A percentile compares a stretch with the other conserved stretches of the same genome.
phyloP scores from a whole-genome alignment of 2,797 vertebrate species.

The Pantherophis alleghaniensis region DNA sequence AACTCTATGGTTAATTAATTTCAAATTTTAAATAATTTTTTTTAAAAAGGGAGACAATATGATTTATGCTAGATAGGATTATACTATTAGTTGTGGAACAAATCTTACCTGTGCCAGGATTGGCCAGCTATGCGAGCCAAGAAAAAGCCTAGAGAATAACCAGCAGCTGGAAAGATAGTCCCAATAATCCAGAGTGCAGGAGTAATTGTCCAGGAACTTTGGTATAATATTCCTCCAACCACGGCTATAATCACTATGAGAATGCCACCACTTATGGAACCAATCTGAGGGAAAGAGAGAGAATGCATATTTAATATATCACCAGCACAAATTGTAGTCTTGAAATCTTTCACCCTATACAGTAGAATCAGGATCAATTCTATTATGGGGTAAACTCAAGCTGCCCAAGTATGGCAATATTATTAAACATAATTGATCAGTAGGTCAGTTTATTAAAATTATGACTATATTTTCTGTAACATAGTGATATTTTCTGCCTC shows the following conservation, averaged over 20 bases:
- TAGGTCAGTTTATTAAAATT: not conserved
- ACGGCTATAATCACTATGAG: slow-evolving; percentile 88
- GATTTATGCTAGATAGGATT: not conserved
- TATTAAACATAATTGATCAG: not conserved
- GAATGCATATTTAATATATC: not conserved
- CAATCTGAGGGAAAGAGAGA: slow-evolving; percentile 73
- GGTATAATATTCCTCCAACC: slow-evolving; percentile 88
- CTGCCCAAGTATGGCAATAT: too few species aligned
- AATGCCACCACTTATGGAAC: slow-evolving; percentile 79
- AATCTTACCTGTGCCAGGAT: slow-evolving; percentile 85
- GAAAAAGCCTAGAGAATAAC: slow-evolving; percentile 84
- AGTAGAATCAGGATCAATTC: not conserved
- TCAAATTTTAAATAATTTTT: not conserved
- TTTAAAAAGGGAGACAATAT: not conserved
- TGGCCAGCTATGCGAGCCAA: slow-evolving; percentile 85
- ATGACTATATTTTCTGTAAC: not conserved
- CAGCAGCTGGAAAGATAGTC: slow-evolving; percentile 85
- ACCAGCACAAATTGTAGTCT: not conserved
- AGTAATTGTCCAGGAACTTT: slow-evolving; percentile 86
- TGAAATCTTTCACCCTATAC: not conserved
- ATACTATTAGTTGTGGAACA: not conserved
- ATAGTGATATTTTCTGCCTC: not conserved
- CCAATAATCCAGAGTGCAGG: slow-evolving; percentile 92
- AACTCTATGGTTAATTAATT: not conserved
- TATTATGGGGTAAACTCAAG: not conserved